phyloP scores from a whole-genome alignment of 2,113 vertebrate genomes.

The Erpornis zantholeuca region DNA sequence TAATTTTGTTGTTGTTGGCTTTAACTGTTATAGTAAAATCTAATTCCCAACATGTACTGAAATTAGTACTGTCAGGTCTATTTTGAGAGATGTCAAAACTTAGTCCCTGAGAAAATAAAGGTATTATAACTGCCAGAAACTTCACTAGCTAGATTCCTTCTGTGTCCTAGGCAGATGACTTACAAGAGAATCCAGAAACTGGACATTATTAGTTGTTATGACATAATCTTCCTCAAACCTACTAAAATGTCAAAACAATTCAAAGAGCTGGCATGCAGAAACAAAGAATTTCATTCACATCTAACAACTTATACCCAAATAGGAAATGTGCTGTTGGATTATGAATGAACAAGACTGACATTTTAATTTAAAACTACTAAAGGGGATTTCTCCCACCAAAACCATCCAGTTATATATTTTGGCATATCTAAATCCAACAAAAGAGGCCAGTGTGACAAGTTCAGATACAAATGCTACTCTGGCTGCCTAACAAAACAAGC shows the following conservation, averaged over 20 bases:
- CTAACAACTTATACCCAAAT: background rate
- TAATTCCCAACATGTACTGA: background rate
- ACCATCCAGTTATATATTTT: background rate
- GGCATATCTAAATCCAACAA: background rate
- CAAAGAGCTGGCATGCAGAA: background rate
- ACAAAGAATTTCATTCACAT: background rate
- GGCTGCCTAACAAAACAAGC: background rate
- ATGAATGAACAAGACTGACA: background rate
- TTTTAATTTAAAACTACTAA: background rate
- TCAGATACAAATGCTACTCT: background rate
- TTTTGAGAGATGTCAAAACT: background rate
- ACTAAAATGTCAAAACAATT: slow-evolving; percentile 14
- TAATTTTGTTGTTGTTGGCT: background rate
- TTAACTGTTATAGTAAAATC: background rate
- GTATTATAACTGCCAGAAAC: background rate
- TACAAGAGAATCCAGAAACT: background rate
- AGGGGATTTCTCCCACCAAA: background rate
- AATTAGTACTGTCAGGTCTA: background rate
- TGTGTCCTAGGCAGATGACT: background rate
- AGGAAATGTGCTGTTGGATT: background rate
- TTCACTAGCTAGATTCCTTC: background rate
- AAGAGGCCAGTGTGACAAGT: background rate
- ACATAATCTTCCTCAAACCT: background rate
- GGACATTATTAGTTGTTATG: background rate
- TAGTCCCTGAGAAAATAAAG: background rate